Evolutionary conservation across 92 coral and sea anemone genomes (phyloP), one percentile per base, ranked within the genome.

Genomic region (Bergia puertoricense): DNA sequence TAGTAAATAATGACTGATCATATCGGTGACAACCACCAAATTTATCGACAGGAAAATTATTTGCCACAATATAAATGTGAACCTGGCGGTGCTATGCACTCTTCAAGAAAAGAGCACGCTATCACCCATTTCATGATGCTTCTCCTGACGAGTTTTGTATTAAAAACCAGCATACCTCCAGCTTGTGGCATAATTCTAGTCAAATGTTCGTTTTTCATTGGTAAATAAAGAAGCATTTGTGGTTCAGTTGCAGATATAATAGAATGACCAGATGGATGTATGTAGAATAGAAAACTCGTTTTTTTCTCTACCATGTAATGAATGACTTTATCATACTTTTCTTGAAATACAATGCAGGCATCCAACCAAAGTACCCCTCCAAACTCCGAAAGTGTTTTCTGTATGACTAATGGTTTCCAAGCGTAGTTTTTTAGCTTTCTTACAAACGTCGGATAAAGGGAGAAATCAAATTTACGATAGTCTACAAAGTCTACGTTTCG

Each of bases 311-410:
- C 88, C 91, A 91, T 89, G 22, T 81, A 83, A 2, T 57, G 82
- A 54, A 91, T 43, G 15, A 89, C 41, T 18, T 68, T 43, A 3
- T 14, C 68, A 48, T 45, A 71, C 10, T 51, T 56, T 8, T 75
- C 80, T 48, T 14, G 65, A 77, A 91, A 51, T 13, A 84, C 62
- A 0, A 91, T 69, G 40, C 82, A 83, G 2, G 91, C 80, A 73
- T 91, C 93, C 77, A 91, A 10, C 91, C 93, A 91, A 74, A 91
- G 30, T 13, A 71, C 88, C 16, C 89, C 93, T 5, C 91, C 93
- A 40, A 59, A 89, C 54, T 91, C 86, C 8, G 78, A 67, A 41
- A 91, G 79, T 30, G 77, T 77, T 67, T 68, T 38, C 16, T 91
- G 93, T 44, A 91, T 82, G 8, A 91, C 54, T 9, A 91, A 85